A percentile compares a stretch with the other conserved stretches of the same genome.
Evolutionary conservation across 2,113 vertebrate genomes (phyloP).

Genomic region (Pollachius pollachius): DNA sequence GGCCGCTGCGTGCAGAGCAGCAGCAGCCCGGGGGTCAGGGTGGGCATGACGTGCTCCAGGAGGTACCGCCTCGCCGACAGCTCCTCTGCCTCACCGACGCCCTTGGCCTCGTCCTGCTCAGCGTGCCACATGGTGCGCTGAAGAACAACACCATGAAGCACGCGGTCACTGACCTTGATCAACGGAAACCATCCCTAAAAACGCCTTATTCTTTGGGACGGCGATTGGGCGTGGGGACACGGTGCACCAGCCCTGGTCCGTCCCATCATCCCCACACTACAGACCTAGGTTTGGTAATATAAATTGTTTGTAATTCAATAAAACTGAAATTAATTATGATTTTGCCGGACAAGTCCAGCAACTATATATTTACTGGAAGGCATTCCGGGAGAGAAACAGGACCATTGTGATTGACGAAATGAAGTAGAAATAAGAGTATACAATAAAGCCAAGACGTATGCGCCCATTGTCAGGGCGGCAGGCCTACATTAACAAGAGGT

Average conservation of each 20-base stretch:
- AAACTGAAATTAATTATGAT: too few relatives aligned
- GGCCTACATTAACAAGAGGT: too few relatives aligned
- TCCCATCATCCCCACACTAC: not conserved
- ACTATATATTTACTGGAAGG: too few relatives aligned
- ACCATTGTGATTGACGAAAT: too few relatives aligned
- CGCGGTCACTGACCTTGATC: not conserved
- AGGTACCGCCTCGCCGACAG: slow-evolving; percentile 81
- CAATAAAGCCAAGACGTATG: not conserved
- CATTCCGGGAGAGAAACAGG: too few relatives aligned
- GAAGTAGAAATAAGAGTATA: too few relatives aligned
- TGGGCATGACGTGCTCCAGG: slow-evolving; percentile 85
- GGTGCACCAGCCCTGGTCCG: not conserved
- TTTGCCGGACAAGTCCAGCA: too few relatives aligned
- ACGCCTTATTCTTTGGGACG: too few relatives aligned
- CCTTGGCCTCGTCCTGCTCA: slow-evolving; percentile 77
- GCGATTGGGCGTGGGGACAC: too few relatives aligned
- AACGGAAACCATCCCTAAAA: not conserved
- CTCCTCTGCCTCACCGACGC: slow-evolving; percentile 78
- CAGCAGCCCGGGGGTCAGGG: slow-evolving; percentile 81
- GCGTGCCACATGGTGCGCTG: slow-evolving; percentile 76
- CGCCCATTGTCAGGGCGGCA: too few relatives aligned
- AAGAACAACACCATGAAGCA: not conserved
- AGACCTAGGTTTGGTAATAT: too few relatives aligned
- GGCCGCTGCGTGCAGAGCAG: slow-evolving; percentile 82
- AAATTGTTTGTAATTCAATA: too few relatives aligned